Evolutionary conservation across 2,113 vertebrate genomes (phyloP), one percentile per base, ranked within the genome.

Genomic region (Pristiophorus japonicus): DNA sequence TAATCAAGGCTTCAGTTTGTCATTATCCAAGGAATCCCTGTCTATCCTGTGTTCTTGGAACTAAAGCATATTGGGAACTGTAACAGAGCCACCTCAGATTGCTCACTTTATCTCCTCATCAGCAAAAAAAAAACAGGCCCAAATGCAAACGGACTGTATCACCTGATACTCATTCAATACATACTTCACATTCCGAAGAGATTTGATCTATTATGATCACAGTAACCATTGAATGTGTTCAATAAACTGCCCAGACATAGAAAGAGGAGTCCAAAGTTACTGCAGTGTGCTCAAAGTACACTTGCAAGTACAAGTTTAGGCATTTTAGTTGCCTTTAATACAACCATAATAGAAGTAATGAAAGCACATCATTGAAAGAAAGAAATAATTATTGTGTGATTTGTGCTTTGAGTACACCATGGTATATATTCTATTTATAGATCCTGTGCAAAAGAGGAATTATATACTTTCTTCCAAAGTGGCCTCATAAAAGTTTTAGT

Each of bases 1-100:
- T 38, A 91, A 62, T 91, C 55, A 91, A 91, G 59, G 30, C 88
- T 38, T 91, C 55, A 91, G 88, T 62, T 8, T 91, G 88, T 91
- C 59, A 91, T 63, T 91, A 38, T 91, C 59, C 14, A 55, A 91
- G 88, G 16, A 62, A 59, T 63, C 59, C 88, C 30, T 63, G 55
- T 91, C 88, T 91, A 16, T 63, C 55, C 55, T 91, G 30, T 63
- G 55, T 91, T 88, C 55, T 18, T 91, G 55, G 34, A 91, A n/a
- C 24, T 14, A 88, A 88, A 55, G 51, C 51, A 59, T 63, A 91
- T 63, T 91, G 88, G 34, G 34, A 91, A 63, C 30, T 62, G 30
- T 38, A 91, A 91, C 34, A 91, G 55, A 91, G 88, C 88, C 34
- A 7, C 30, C 55, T 91, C 34, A 91, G 4, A 91, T 62, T 91